Evolutionary conservation across 2,888 invertebrate genomes (phyloP), one percentile per base, ranked within the genome.

Genomic region (Serrognathus titanus): DNA sequence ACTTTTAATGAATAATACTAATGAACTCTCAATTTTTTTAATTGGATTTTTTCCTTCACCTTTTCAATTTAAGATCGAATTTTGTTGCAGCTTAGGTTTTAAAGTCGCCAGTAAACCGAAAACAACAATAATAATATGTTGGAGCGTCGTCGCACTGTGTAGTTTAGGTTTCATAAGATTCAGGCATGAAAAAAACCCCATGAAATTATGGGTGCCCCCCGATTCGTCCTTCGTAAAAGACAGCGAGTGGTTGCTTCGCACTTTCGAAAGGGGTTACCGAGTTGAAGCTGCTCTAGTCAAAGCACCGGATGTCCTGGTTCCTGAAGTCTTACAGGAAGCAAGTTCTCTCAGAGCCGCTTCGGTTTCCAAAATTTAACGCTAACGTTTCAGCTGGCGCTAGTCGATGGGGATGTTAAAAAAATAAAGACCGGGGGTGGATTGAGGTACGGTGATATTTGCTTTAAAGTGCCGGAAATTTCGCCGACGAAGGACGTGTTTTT

Each of bases 131-230:
- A 62, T 78, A 12, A 66, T 82, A 60, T 82, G 84, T 69, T 78
- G 85, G 71, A 59, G 79, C 9, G 75, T 85, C 61, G 82, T 87
- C 13, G 62, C 82, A 9, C 41, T 86, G 11, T 85, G 86, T 69
- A 78, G 82, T 52, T 71, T 82, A 57, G 89, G 90, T 37, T 78
- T 88, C 50, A 69, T 85, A 20, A 79, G 80, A 65, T 89, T 90
- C 75, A 81, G 83, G 58, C 85, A 86, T 72, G 90, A 90, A 76
- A 88, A 85, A 69, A 86, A 88, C 75, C 89, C 90, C 0, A 75
- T 89, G 67, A 87, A 86, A 68, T 75, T 91, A 63, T 91, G 90
- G 90, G 85, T 90, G 16, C 89, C 89, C 9, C 84, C 84, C 41
- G 82, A 87, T 41, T 88, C 89, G 0, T 83, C 86, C 58, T 90